These are phyloP conservation scores for Campoletis sonorensis DNA, from an alignment of 1,140 invertebrate species.

Conservation along the genomic window DNA sequence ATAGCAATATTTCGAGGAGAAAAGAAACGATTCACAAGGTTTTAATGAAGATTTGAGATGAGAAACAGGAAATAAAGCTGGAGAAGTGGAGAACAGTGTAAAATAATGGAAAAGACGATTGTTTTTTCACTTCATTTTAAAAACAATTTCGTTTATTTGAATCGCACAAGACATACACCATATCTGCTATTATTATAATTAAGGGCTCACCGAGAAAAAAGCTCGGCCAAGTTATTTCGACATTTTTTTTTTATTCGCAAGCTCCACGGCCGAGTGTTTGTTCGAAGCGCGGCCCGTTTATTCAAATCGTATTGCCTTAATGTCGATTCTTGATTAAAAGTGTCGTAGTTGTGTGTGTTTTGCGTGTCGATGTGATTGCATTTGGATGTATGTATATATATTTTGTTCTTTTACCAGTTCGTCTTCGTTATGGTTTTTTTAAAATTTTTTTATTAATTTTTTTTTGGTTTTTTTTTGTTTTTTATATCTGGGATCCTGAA, in stretches of 20 bases:
- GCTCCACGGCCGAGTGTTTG: conserved; percentile 63
- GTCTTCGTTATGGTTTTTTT: conserved; percentile 17
- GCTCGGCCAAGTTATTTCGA: conserved; percentile 48
- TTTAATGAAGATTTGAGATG: background rate
- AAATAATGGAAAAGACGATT: conserved; percentile 22
- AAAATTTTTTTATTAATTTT: no score
- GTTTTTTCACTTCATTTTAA: conserved; percentile 68
- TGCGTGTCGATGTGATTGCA: background rate
- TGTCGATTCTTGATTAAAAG: conserved; percentile 72
- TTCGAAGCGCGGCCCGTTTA: conserved; percentile 60
- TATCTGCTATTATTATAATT: conserved; percentile 76
- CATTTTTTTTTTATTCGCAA: conserved; percentile 50
- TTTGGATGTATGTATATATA: background rate
- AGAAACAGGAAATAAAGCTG: background rate
- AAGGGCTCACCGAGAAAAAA: conserved; percentile 67
- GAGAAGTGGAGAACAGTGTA: background rate
- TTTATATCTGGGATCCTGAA: conserved; percentile 32
- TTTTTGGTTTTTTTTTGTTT: background rate
- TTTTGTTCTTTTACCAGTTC: conserved; percentile 21
- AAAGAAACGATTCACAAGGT: background rate
- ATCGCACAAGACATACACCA: conserved; percentile 78
- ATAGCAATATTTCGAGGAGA: background rate
- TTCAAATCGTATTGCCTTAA: conserved; percentile 73
- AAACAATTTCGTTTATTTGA: conserved; percentile 78
- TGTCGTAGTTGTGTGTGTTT: conserved; percentile 50